Conservation (phyloP, 2,888 invertebrate genomes). For the Barypeithes pellucidus region DNA sequence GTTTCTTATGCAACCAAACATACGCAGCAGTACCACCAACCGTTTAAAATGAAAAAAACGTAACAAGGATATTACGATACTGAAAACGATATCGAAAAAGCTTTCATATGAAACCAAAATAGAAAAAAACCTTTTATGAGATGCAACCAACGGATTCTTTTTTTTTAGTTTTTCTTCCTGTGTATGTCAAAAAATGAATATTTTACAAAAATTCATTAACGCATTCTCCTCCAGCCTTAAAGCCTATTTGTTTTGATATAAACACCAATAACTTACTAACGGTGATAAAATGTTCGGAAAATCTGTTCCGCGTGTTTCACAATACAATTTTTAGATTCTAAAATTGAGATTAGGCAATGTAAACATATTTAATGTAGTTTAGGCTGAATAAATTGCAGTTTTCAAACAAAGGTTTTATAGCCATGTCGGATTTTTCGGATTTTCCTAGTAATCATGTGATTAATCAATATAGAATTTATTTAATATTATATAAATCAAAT, state of each 20-base stretch:
- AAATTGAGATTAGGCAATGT: slow-evolving; percentile 32
- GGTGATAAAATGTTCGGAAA: slow-evolving; percentile 27
- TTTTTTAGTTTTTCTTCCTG: not conserved
- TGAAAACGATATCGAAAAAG: too few relatives aligned
- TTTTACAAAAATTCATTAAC: not conserved
- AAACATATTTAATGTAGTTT: slow-evolving; percentile 26
- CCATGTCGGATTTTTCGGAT: not conserved
- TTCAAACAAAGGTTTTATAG: slow-evolving; percentile 18
- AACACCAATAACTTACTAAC: slow-evolving; percentile 35
- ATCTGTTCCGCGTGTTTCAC: slow-evolving; percentile 37
- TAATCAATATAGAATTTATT: not conserved
- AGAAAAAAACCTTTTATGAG: too few relatives aligned
- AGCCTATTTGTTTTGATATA: slow-evolving; percentile 34
- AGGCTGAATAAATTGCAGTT: slow-evolving; percentile 19
- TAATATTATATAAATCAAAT: not conserved
- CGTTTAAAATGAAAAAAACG: too few relatives aligned
- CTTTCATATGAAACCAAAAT: too few relatives aligned
- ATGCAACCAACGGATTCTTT: too few relatives aligned
- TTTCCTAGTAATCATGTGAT: not conserved
- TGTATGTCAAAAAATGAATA: not conserved
- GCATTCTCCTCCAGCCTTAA: not conserved
- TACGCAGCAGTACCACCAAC: too few relatives aligned
- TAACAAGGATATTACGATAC: too few relatives aligned
- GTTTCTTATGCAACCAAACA: too few relatives aligned
- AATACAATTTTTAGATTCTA: slow-evolving; percentile 36